Base-by-base conservation (phyloP, 1,140 invertebrate genomes). In the Drosophila miranda region DNA sequence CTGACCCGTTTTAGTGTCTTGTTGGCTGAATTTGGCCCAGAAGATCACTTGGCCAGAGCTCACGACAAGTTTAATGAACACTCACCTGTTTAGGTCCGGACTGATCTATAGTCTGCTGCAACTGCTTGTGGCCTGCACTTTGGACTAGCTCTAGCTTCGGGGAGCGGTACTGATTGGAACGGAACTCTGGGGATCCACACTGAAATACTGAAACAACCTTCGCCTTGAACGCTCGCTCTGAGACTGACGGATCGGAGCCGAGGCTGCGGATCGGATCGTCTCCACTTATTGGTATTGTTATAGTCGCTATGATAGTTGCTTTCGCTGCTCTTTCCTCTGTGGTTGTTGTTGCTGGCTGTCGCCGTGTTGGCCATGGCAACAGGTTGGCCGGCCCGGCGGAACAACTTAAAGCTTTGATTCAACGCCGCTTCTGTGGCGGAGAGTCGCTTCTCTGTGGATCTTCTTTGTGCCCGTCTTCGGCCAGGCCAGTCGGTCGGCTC, bases 221-320 rank as follows among this genome's bases (percentile, higher is more conserved):
- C 89, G 83, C 89, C 84, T 90, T 90, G 89, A 80, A 90, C 81
- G 81, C 68, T 70, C 73, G 68, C 61, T 70, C 64, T 57, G 63
- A 75, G 81, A 90, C 89, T 90, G 89, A 69, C 59, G 67, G 62
- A 70, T 44, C 42, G 49, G 42, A 52, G 46, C 49, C 75, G 75
- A 78, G 60, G 68, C 63, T 81, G 82, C 48, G 52, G 73, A 73
- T 60, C 67, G 59, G 73, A 73, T 60, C 67, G 59, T 57, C 52
- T 70, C 77, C 61, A 48, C 43, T 58, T 48, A 63, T 61, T 73
- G 75, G 60, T 75, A 71, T 84, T 75, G 71, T 69, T 55, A 67
- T 77, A 75, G 66, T 56, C 55, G 60, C 53, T 34, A 38, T 70
- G 49, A 49, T 50, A 30, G 26, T 46, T 38, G 34, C 11, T 38